These are phyloP conservation scores for Astur gentilis DNA, from an alignment of 2,113 vertebrate genomes.

Conservation along the genomic window DNA sequence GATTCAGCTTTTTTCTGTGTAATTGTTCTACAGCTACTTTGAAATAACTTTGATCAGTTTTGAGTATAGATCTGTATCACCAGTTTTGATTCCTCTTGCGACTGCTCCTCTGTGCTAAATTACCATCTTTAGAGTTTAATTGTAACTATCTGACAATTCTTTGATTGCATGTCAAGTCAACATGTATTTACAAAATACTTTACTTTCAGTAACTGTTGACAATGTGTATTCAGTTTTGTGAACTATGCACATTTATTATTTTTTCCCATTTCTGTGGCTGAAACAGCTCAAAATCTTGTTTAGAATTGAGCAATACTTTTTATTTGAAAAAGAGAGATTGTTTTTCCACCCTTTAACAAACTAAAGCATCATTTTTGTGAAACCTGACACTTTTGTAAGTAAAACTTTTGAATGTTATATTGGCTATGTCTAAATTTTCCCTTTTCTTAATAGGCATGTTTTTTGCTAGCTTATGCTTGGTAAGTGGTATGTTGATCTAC, in stretches of 20 bases:
- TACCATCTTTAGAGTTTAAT: neutral
- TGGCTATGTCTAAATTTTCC: neutral
- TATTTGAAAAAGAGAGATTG: neutral
- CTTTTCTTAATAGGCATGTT: neutral
- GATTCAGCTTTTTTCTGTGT: neutral
- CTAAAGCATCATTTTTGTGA: neutral
- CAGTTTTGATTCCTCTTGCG: neutral
- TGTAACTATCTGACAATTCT: neutral
- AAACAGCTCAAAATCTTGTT: neutral
- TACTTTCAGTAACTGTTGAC: neutral
- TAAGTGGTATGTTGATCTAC: neutral
- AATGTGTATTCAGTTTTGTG: neutral
- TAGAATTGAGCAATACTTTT: conserved; percentile 34
- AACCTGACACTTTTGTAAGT: neutral
- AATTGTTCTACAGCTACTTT: neutral
- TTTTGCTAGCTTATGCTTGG: neutral
- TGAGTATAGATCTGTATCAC: neutral
- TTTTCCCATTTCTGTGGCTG: neutral
- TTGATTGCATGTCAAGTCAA: neutral
- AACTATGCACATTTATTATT: neutral
- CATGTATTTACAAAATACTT: neutral
- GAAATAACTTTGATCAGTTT: conserved; percentile 32
- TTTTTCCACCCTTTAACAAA: neutral
- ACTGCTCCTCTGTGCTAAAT: neutral
- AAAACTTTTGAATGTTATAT: neutral